Conservation (phyloP, 2,888 invertebrate species). For the Diloba caeruleocephala region DNA sequence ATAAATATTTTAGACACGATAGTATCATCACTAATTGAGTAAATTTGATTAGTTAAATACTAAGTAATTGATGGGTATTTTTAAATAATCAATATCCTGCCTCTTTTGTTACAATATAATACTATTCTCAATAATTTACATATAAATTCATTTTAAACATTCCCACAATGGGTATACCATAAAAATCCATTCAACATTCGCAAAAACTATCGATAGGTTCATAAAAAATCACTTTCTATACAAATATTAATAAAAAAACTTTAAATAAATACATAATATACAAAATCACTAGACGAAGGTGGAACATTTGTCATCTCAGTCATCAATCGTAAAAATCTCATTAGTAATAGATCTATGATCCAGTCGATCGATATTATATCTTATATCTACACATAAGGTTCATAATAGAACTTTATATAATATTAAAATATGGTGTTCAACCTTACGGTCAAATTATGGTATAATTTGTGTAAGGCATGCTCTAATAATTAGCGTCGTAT, state of each 20-base stretch:
- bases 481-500: slow-evolving; percentile 33
- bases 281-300: slow-evolving; percentile 61
- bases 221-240: slow-evolving; percentile 50
- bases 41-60: background rate
- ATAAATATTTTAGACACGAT: no score
- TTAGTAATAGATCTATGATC: slow-evolving; percentile 55
- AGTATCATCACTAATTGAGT: no score
- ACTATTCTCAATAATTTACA: slow-evolving; percentile 53
- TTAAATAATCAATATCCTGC: slow-evolving; percentile 28
- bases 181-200: slow-evolving; percentile 61
- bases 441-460: slow-evolving; percentile 50
- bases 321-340: slow-evolving; percentile 56
- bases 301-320: slow-evolving; percentile 61
- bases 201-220: slow-evolving; percentile 43
- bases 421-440: slow-evolving; percentile 43
- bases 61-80: no score
- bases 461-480: slow-evolving; percentile 50
- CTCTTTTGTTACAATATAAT: slow-evolving; percentile 56
- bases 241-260: slow-evolving; percentile 51
- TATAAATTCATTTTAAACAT: slow-evolving; percentile 50
- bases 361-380: slow-evolving; percentile 50
- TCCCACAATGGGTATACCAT: slow-evolving; percentile 43
- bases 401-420: slow-evolving; percentile 40
- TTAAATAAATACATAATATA: slow-evolving; percentile 64
- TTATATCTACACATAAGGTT: slow-evolving; percentile 48